Conservation (phyloP, 1,140 invertebrate species). For the Drosophila oshimai region DNA sequence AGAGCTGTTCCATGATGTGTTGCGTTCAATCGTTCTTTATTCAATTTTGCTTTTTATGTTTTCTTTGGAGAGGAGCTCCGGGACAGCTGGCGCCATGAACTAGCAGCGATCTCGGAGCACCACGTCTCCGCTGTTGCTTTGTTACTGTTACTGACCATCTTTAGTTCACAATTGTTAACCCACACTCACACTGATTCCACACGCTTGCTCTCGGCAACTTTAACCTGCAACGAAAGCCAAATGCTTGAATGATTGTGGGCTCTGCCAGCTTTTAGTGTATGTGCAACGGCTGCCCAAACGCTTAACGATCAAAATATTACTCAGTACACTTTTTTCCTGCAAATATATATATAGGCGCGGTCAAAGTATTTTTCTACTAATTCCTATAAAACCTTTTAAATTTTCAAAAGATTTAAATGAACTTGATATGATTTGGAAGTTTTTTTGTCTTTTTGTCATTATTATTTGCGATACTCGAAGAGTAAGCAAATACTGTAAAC, state of each 20-base stretch:
- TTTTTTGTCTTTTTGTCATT: too few species aligned
- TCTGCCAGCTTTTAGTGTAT: conserved; percentile 41
- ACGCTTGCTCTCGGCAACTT: neutral
- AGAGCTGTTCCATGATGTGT: conserved; percentile 1
- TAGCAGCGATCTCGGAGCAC: neutral
- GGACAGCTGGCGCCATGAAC: neutral
- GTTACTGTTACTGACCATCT: conserved; percentile 1
- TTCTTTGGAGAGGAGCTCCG: neutral
- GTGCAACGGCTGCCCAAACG: neutral
- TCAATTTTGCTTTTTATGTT: conserved; percentile 8
- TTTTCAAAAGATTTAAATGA: too few species aligned
- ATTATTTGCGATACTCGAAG: too few species aligned
- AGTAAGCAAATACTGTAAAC: too few species aligned
- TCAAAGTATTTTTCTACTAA: too few species aligned
- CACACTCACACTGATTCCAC: neutral
- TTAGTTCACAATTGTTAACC: neutral
- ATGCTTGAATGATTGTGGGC: conserved; percentile 38
- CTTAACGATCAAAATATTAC: too few species aligned
- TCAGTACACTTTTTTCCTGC: too few species aligned
- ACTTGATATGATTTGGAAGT: too few species aligned
- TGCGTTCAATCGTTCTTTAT: conserved; percentile 25
- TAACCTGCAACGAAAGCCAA: conserved; percentile 3
- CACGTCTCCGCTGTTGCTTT: neutral
- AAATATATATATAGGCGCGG: neutral
- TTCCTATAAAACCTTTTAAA: too few species aligned